Conservation (phyloP, 2,888 invertebrate genomes). For the Phoenoteleia sp. region DNA sequence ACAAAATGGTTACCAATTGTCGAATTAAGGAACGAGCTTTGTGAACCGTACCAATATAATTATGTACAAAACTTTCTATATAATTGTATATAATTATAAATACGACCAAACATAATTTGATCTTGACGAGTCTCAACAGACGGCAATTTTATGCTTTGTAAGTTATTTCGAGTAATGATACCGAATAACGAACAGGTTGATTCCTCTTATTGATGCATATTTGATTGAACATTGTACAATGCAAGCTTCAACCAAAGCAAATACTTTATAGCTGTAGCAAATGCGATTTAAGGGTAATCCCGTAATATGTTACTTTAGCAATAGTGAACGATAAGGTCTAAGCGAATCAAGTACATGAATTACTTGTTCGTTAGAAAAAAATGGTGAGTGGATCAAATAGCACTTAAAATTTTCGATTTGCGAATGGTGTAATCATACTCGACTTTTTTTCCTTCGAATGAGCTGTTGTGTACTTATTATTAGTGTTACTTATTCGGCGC, state of each 20-base stretch:
- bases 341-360: slow-evolving; percentile 68
- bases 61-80: slow-evolving; percentile 54
- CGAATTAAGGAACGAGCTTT: slow-evolving; percentile 48
- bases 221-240: slow-evolving; percentile 57
- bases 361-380: slow-evolving; percentile 75
- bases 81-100: slow-evolving; percentile 60
- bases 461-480: slow-evolving; percentile 35
- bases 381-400: slow-evolving; percentile 83
- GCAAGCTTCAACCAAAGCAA: slow-evolving; percentile 75
- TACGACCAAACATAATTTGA: slow-evolving; percentile 21
- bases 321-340: slow-evolving; percentile 67
- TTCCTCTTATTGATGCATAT: slow-evolving; percentile 52
- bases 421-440: slow-evolving; percentile 19
- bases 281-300: slow-evolving; percentile 52
- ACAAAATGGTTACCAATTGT: neutral
- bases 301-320: slow-evolving; percentile 65
- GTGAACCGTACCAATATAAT: slow-evolving; percentile 50
- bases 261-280: slow-evolving; percentile 61
- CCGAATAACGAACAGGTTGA: slow-evolving; percentile 52
- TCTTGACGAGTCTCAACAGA: slow-evolving; percentile 34
- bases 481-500: neutral
- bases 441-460: slow-evolving; percentile 35
- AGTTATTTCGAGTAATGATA: slow-evolving; percentile 20
- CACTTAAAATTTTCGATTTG: slow-evolving; percentile 64
- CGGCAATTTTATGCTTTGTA: slow-evolving; percentile 38